Evolutionary conservation across 2,888 invertebrate genomes (phyloP).

Genomic region (Phalera bucephala): DNA sequence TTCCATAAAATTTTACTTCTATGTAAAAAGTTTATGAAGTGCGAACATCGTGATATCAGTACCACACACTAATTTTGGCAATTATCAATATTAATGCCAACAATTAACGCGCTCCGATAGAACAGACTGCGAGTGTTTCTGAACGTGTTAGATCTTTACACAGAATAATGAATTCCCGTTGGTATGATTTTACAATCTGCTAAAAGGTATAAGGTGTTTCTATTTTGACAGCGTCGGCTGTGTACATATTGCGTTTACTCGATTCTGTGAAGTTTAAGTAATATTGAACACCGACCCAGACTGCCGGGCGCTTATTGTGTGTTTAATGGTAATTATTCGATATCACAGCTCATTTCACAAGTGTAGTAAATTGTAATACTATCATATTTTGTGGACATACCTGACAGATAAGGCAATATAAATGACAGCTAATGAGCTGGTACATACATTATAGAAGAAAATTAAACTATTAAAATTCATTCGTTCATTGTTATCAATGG

Average conservation of each 20-base stretch:
- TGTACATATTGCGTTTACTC: constrained; percentile 27
- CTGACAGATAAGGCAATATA: background rate
- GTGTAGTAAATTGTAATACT: too few species aligned
- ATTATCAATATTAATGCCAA: constrained; percentile 58
- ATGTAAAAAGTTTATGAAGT: constrained; percentile 46
- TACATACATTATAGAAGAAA: constrained; percentile 8
- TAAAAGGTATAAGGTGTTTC: constrained; percentile 29
- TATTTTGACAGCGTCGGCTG: constrained; percentile 18
- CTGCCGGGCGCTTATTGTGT: constrained; percentile 47
- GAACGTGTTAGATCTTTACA: constrained; percentile 5
- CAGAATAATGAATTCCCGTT: constrained; percentile 25
- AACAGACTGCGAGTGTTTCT: constrained; percentile 29
- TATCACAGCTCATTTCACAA: background rate
- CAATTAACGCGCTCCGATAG: constrained; percentile 47
- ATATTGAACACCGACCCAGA: constrained; percentile 38
- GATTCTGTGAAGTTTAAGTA: constrained; percentile 26
- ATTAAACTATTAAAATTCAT: constrained; percentile 28
- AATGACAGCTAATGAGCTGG: background rate
- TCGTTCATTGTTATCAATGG: constrained; percentile 26
- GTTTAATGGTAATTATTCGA: constrained; percentile 8
- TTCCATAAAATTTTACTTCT: constrained; percentile 2
- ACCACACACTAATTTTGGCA: constrained; percentile 53
- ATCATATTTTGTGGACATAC: too few species aligned
- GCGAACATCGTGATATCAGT: constrained; percentile 70
- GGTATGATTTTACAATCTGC: constrained; percentile 39